phyloP scores from a whole-genome alignment of 2,113 vertebrate species.

The Poecilia latipinna region DNA sequence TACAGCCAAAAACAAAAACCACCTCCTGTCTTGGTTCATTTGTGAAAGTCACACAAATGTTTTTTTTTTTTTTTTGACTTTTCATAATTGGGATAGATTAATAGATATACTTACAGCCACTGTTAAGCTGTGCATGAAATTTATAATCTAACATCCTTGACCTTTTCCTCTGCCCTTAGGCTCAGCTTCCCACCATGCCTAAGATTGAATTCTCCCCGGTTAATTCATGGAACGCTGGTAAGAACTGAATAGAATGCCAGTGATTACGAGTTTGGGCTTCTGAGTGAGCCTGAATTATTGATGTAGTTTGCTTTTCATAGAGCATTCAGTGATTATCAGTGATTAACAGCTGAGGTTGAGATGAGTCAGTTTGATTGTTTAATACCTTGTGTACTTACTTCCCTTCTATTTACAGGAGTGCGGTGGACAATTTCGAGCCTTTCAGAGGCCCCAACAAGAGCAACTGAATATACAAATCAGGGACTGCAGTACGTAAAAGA shows the following conservation, averaged over 20 bases:
- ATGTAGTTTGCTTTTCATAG: not conserved
- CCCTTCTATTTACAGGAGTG: slow-evolving; percentile 82
- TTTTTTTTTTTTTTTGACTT: too few relatives aligned
- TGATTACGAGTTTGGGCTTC: not conserved
- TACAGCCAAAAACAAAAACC: too few relatives aligned
- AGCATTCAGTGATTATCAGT: not conserved
- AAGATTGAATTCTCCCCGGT: slow-evolving; percentile 85
- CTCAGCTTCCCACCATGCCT: slow-evolving; percentile 86
- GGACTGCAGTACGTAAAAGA: slow-evolving; percentile 87
- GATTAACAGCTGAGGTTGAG: not conserved
- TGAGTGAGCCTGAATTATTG: not conserved
- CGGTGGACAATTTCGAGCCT: slow-evolving; percentile 83
- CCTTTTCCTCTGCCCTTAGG: slow-evolving; percentile 25
- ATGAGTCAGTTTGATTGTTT: not conserved
- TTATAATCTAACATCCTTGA: not conserved
- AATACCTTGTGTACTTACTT: not conserved
- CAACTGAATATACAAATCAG: slow-evolving; percentile 81
- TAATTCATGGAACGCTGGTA: slow-evolving; percentile 91
- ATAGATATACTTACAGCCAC: not conserved
- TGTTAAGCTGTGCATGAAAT: not conserved
- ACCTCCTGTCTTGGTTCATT: not conserved
- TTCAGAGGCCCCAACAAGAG: slow-evolving; percentile 86
- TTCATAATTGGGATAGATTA: not conserved
- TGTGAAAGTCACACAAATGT: not conserved
- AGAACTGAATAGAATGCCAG: slow-evolving; percentile 28